Conservation (phyloP, 2,888 invertebrate species). For the Machimus atricapillus region DNA sequence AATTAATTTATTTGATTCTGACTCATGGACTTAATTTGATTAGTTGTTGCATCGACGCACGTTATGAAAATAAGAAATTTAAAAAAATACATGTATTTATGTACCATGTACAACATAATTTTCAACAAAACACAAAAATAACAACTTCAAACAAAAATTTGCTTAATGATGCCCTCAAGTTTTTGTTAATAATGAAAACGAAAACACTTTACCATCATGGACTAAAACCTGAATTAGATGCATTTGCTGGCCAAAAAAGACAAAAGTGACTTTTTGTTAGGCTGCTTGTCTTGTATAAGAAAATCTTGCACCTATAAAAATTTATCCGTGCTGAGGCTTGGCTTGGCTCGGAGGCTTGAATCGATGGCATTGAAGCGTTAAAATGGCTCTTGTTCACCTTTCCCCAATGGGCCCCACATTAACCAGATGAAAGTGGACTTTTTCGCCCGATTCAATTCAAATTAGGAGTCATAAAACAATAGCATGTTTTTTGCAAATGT, state of each 20-base stretch:
- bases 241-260: background rate
- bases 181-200: background rate
- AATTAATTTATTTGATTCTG: background rate
- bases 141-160: too few relatives aligned
- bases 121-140: background rate
- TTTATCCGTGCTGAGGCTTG: background rate
- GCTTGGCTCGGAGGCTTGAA: background rate
- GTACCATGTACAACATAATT: background rate
- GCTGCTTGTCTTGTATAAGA: background rate
- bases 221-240: background rate
- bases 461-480: slow-evolving; percentile 8
- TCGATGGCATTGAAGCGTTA: slow-evolving; percentile 34
- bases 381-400: slow-evolving; percentile 37
- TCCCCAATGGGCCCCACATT: background rate
- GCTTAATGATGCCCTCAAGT: background rate
- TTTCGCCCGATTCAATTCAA: slow-evolving; percentile 7
- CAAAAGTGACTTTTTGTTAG: background rate
- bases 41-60: background rate
- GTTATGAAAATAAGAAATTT: too few relatives aligned
- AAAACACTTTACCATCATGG: background rate
- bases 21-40: background rate
- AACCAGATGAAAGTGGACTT: background rate
- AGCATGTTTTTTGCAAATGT: background rate
- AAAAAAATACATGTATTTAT: too few relatives aligned
- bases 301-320: background rate